Evolutionary conservation across 2,113 vertebrate species (phyloP).

Genomic region (Aegotheles bennettii): DNA sequence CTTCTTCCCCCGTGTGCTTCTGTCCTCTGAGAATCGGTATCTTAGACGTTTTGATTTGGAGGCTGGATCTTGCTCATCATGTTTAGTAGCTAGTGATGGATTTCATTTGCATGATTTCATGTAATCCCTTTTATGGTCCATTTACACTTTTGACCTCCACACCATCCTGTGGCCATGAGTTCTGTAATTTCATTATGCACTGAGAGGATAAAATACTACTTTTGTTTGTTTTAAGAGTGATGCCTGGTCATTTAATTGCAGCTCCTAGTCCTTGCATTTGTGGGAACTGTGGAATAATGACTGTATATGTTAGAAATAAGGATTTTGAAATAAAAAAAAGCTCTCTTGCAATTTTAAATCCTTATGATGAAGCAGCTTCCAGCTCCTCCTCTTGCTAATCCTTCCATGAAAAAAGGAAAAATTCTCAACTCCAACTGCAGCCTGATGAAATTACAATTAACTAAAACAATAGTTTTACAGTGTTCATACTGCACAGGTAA

Average conservation of each 20-base stretch:
- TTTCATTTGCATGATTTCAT: slow-evolving; percentile 46
- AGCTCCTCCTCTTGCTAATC: neutral
- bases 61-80: neutral
- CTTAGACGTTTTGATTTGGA: slow-evolving; percentile 25
- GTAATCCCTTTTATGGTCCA: slow-evolving; percentile 46
- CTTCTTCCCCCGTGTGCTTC: neutral
- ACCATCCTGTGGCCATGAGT: slow-evolving; percentile 30
- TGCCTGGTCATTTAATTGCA: neutral
- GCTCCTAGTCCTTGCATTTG: neutral
- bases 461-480: neutral
- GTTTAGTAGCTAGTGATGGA: slow-evolving; percentile 24
- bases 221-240: slow-evolving; percentile 43
- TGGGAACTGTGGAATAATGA: neutral
- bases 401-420: neutral
- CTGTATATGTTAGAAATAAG: neutral
- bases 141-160: slow-evolving; percentile 53
- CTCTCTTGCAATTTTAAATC: neutral
- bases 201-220: slow-evolving; percentile 26
- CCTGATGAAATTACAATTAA: neutral
- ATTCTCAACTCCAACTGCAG: neutral
- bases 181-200: slow-evolving; percentile 30
- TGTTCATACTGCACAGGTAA: neutral
- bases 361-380: neutral
- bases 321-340: neutral
- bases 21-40: neutral